These are phyloP conservation scores for Ochropleura plecta DNA, from an alignment of 2,888 invertebrate genomes.

Conservation along the genomic window DNA sequence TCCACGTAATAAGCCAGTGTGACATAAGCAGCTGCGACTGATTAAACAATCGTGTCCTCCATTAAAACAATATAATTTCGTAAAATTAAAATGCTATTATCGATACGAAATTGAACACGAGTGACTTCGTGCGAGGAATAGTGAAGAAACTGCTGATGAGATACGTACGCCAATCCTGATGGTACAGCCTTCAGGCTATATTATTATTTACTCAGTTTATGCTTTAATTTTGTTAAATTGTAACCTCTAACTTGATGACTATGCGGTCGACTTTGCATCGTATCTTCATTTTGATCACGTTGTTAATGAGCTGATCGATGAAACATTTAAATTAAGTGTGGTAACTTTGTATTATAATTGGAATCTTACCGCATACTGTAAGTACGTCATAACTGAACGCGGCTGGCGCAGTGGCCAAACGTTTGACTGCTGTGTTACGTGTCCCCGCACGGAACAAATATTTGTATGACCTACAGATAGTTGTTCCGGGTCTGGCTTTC, in stretches of 20 bases:
- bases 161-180: slow-evolving; percentile 16
- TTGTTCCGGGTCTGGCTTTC: too few species aligned
- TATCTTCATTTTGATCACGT: slow-evolving; percentile 13
- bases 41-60: slow-evolving; percentile 75
- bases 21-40: slow-evolving; percentile 73
- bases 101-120: slow-evolving; percentile 55
- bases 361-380: not conserved
- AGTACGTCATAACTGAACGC: not conserved
- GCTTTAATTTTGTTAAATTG: slow-evolving; percentile 53
- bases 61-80: slow-evolving; percentile 72
- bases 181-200: slow-evolving; percentile 26
- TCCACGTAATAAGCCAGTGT: slow-evolving; percentile 63
- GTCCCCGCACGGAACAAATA: too few species aligned
- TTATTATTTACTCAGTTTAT: slow-evolving; percentile 50
- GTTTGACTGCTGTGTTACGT: too few species aligned
- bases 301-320: slow-evolving; percentile 35
- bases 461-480: too few species aligned
- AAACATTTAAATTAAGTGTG: slow-evolving; percentile 30
- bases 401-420: too few species aligned
- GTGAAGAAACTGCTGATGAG: slow-evolving; percentile 38
- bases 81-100: slow-evolving; percentile 70
- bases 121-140: slow-evolving; percentile 52
- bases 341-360: slow-evolving; percentile 21
- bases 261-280: slow-evolving; percentile 8
- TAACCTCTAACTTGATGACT: slow-evolving; percentile 24